phyloP scores from a whole-genome alignment of 2,888 invertebrate species.

The Loripinus fragilis region DNA sequence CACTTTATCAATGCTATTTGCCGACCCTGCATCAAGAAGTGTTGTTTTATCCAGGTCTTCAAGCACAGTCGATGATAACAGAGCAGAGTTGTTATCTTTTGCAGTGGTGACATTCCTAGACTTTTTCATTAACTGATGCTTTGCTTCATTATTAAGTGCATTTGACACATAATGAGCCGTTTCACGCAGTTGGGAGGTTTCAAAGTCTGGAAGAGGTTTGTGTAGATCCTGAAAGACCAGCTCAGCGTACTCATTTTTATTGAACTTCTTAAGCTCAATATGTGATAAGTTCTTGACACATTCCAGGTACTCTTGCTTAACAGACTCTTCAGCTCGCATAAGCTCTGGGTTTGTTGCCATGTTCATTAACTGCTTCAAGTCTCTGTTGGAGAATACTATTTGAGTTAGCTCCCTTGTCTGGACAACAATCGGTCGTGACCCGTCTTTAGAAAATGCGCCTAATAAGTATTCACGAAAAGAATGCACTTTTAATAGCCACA shows the following conservation, averaged over 20 bases:
- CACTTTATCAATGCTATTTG: not conserved
- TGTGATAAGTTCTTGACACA: not conserved
- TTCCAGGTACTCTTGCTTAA: not conserved
- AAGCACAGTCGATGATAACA: not conserved
- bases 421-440: constrained; percentile 8
- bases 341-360: not conserved
- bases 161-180: constrained; percentile 9
- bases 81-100: not conserved
- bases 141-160: not conserved
- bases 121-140: not conserved
- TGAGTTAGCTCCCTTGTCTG: constrained; percentile 12
- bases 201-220: not conserved
- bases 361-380: not conserved
- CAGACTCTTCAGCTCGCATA: too few relatives aligned
- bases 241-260: not conserved
- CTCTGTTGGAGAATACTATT: not conserved
- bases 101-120: not conserved
- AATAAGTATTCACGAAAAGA: not conserved
- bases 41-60: not conserved
- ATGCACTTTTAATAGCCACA: not conserved
- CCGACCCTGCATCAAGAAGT: not conserved
- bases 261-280: not conserved
- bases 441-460: not conserved
- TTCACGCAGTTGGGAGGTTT: not conserved
- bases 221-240: not conserved